These are phyloP conservation scores for Miichthys miiuy DNA, from an alignment of 2,797 vertebrate species.

Conservation along the genomic window DNA sequence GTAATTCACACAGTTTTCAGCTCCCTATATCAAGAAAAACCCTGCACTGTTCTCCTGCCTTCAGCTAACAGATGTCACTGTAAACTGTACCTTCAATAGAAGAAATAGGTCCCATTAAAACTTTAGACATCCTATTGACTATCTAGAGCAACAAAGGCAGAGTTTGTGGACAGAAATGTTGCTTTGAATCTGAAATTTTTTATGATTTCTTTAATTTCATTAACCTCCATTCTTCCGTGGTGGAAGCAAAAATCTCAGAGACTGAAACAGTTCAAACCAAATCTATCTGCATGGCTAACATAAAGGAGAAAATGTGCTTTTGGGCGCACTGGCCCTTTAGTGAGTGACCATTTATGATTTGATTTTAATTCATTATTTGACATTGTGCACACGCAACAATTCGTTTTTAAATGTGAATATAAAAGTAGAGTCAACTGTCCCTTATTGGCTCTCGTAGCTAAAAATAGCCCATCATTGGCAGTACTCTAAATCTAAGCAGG, in stretches of 20 bases:
- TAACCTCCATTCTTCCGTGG: background rate
- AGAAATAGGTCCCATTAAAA: background rate
- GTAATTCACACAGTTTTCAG: background rate
- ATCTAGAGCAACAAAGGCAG: background rate
- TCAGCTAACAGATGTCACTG: background rate
- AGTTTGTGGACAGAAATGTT: background rate
- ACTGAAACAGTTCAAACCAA: background rate
- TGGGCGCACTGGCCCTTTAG: background rate
- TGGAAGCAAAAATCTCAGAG: background rate
- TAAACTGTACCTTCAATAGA: background rate
- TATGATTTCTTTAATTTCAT: background rate
- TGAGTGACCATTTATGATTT: background rate
- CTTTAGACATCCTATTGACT: background rate
- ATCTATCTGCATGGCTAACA: background rate
- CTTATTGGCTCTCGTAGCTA: slow-evolving; percentile 40
- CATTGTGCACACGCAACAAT: background rate
- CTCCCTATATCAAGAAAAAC: background rate
- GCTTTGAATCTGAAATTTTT: background rate
- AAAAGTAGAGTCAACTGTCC: slow-evolving; percentile 14
- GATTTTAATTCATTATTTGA: slow-evolving; percentile 8
- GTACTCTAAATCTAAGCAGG: slow-evolving; percentile 50
- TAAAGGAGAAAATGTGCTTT: background rate
- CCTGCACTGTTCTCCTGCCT: background rate
- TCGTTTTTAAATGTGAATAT: background rate
- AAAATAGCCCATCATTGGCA: slow-evolving; percentile 65